Conservation (phyloP, 2,113 vertebrate species). For the Callaeas wilsoni region DNA sequence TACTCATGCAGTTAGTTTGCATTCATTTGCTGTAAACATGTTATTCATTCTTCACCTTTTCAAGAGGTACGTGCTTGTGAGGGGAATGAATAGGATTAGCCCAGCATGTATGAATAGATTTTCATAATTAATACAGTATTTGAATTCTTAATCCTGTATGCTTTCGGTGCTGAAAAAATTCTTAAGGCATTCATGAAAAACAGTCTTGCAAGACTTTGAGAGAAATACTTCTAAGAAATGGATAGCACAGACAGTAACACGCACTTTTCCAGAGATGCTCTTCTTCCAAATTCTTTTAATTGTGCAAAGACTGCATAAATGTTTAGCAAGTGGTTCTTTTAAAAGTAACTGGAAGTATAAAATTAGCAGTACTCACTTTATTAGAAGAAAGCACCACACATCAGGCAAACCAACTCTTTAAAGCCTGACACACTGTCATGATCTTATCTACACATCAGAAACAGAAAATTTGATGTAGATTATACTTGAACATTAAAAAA, state of each 20-base stretch:
- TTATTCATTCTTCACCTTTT: background rate
- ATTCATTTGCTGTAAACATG: background rate
- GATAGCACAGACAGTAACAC: background rate
- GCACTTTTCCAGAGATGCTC: background rate
- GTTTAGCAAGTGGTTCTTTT: background rate
- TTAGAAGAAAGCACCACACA: background rate
- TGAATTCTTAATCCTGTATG: background rate
- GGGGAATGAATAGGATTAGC: background rate
- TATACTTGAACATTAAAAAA: background rate
- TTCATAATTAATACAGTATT: background rate
- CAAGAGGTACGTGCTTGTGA: background rate
- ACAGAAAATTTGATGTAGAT: background rate
- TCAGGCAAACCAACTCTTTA: background rate
- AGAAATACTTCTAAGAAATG: background rate
- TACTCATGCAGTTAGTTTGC: background rate
- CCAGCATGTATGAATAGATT: background rate
- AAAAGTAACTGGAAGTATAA: background rate
- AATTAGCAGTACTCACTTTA: background rate
- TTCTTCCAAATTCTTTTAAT: background rate
- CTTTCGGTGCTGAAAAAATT: background rate
- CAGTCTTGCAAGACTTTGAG: background rate
- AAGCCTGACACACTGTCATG: background rate
- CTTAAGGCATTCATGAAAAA: background rate
- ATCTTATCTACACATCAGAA: background rate
- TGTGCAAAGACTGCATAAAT: background rate